phyloP scores from a whole-genome alignment of 37 sponge, comb jelly and placozoan genomes.

The Tethya wilhelma region DNA sequence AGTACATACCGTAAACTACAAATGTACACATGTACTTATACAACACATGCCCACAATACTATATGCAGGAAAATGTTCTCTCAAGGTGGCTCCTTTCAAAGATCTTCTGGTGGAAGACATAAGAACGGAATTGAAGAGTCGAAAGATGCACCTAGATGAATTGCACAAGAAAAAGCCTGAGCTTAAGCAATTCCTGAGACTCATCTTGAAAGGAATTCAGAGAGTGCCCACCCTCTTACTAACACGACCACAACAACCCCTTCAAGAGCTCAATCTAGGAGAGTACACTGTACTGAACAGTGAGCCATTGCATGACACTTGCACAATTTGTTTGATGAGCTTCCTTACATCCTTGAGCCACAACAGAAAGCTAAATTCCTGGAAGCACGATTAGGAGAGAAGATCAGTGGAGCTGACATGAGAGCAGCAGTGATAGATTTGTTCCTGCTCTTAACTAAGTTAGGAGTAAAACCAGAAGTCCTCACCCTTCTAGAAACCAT shows the following conservation, averaged over 20 bases:
- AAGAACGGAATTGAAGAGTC: constrained; percentile 2
- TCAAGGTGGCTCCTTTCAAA: neutral
- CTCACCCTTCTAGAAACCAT: neutral
- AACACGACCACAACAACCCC: neutral
- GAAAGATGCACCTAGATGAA: too few relatives aligned
- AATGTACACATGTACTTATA: too few relatives aligned
- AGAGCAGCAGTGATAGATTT: constrained; percentile 1
- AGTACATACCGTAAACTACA: too few relatives aligned
- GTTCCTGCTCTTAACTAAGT: neutral
- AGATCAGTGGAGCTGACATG: constrained; percentile 2
- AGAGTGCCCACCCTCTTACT: constrained; percentile 15
- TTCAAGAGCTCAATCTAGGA: neutral
- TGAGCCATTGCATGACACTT: constrained; percentile 35
- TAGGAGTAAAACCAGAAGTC: neutral
- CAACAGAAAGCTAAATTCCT: neutral
- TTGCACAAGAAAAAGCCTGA: neutral
- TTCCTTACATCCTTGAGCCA: constrained; percentile 3
- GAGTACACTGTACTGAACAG: constrained; percentile 7
- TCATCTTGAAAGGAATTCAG: constrained; percentile 4
- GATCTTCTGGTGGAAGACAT: constrained; percentile 9
- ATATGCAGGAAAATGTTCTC: neutral
- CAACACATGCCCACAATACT: too few relatives aligned
- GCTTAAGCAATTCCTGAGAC: neutral
- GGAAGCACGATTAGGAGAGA: neutral
- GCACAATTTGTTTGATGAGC: neutral